A percentile compares a stretch with the other conserved stretches of the same genome.
Evolutionary conservation across 2,113 vertebrate genomes (phyloP).

Genomic region (Spea multiplicata): DNA sequence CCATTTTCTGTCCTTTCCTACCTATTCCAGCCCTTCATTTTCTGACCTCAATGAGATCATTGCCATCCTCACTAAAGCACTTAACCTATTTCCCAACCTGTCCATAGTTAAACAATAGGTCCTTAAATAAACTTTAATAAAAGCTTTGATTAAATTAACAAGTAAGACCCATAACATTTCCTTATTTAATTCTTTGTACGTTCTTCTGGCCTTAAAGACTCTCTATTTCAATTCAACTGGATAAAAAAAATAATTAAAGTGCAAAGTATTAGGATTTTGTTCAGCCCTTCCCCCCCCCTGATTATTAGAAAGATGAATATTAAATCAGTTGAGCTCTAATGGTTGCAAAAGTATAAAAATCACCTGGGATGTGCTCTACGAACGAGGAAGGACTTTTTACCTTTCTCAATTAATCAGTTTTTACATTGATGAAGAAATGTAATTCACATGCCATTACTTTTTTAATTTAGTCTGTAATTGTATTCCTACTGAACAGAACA

Average conservation of each 20-base stretch:
- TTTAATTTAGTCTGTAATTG: slow-evolving; percentile 88
- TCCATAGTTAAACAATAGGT: no score
- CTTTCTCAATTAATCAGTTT: slow-evolving; percentile 84
- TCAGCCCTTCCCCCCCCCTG: slow-evolving; percentile 63
- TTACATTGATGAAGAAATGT: slow-evolving; percentile 88
- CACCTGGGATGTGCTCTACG: slow-evolving; percentile 69
- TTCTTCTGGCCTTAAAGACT: not conserved
- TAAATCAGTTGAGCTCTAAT: slow-evolving; percentile 72
- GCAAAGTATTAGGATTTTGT: slow-evolving; percentile 63
- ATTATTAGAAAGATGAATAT: slow-evolving; percentile 74
- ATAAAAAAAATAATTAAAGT: slow-evolving; percentile 68
- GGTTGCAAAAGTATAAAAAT: slow-evolving; percentile 71
- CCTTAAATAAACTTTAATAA: no score
- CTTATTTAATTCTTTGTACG: no score
- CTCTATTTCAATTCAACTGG: slow-evolving; percentile 25
- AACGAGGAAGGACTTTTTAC: slow-evolving; percentile 66
- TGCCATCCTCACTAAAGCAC: no score
- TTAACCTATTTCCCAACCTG: no score
- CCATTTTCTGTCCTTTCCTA: no score
- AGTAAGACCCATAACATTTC: no score
- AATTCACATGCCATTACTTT: slow-evolving; percentile 85
- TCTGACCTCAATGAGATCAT: no score
- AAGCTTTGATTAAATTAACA: no score
- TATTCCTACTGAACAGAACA: slow-evolving; percentile 82
- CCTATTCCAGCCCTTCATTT: no score